Conservation (phyloP, 1,140 invertebrate species). For the Drosophila simulans region DNA sequence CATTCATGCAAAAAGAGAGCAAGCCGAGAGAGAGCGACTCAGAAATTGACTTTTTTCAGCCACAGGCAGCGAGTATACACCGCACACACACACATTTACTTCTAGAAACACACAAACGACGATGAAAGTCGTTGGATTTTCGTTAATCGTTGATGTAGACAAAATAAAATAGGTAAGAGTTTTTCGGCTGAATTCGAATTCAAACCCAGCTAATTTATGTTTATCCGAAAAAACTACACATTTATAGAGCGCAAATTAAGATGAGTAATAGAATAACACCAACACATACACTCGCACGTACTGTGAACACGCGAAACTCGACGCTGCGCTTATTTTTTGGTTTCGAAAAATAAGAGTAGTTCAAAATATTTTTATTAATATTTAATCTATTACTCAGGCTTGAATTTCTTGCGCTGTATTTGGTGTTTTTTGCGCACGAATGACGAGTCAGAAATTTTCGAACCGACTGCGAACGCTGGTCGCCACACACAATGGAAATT, state of each 20-base stretch:
- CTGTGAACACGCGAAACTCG: constrained; percentile 25
- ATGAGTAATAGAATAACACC: constrained; percentile 68
- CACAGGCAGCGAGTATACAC: constrained; percentile 63
- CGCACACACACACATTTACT: constrained; percentile 45
- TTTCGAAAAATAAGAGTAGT: constrained; percentile 18
- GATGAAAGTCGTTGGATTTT: constrained; percentile 82
- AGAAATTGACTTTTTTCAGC: constrained; percentile 74
- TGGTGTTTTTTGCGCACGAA: constrained; percentile 66
- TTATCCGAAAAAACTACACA: not conserved
- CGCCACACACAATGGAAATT: constrained; percentile 84
- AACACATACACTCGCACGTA: constrained; percentile 8
- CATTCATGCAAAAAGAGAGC: constrained; percentile 64
- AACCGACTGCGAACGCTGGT: constrained; percentile 73
- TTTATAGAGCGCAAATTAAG: constrained; percentile 30
- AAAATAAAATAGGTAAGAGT: constrained; percentile 73
- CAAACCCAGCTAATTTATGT: not conserved
- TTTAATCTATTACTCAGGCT: constrained; percentile 75
- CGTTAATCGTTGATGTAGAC: constrained; percentile 84
- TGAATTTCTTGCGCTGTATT: constrained; percentile 43
- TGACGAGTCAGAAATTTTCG: constrained; percentile 81
- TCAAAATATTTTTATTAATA: constrained; percentile 48
- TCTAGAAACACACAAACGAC: constrained; percentile 69
- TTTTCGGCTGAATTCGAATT: constrained; percentile 59
- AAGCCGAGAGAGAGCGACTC: constrained; percentile 41
- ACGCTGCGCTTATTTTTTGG: constrained; percentile 20